These are phyloP conservation scores for Acanthis flammea DNA, from an alignment of 2,797 vertebrate genomes.

Conservation along the genomic window DNA sequence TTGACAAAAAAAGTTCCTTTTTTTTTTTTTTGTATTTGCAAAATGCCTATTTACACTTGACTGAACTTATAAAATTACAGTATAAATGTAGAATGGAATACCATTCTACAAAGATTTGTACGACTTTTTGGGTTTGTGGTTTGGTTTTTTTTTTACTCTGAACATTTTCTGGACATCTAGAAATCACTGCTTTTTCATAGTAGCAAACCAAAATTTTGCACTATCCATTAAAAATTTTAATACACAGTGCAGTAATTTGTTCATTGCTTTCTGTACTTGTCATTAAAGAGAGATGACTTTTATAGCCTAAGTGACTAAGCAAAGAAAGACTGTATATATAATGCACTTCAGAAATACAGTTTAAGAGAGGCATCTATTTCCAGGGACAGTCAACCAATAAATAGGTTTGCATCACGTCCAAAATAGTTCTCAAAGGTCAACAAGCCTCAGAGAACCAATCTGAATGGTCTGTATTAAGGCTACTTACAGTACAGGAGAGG, in stretches of 20 bases:
- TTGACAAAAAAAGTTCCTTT: not conserved
- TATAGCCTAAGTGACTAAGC: not conserved
- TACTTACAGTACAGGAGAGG: not conserved
- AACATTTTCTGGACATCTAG: not conserved
- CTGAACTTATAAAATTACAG: not conserved
- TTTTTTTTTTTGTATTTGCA: not conserved
- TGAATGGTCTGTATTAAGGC: not conserved
- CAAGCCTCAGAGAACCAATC: not conserved
- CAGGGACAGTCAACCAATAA: not conserved
- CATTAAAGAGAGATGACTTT: not conserved
- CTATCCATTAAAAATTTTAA: not conserved
- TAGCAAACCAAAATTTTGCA: not conserved
- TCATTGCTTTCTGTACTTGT: not conserved
- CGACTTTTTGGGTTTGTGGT: not conserved
- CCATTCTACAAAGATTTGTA: not conserved
- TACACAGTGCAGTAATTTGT: accelerated
- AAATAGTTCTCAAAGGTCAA: not conserved
- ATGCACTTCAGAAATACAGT: not conserved
- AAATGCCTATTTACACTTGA: not conserved
- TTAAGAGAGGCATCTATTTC: not conserved
- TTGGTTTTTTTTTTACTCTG: not conserved
- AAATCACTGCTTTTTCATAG: not conserved
- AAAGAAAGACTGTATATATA: not conserved
- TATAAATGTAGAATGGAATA: not conserved
- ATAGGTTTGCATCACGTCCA: not conserved